Evolutionary conservation across 2,113 vertebrate species (phyloP).

Genomic region (Danionella cerebrum): DNA sequence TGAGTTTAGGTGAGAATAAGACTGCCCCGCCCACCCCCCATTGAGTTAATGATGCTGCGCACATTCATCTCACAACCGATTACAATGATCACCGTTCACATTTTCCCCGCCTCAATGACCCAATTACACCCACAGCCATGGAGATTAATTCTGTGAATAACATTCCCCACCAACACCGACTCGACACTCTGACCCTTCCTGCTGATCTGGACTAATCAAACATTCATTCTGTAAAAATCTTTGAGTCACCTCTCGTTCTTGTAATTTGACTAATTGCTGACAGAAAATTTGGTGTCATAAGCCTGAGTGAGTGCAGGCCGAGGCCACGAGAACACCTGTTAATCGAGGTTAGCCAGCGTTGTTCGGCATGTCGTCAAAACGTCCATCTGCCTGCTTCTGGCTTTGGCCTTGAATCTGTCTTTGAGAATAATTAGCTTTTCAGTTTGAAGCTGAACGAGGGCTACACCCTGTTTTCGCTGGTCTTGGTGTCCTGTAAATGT

Average conservation of each 20-base stretch:
- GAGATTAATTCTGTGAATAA: conserved; percentile 29
- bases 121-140: conserved; percentile 36
- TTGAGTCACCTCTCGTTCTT: conserved; percentile 34
- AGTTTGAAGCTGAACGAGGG: conserved; percentile 20
- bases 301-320: conserved; percentile 36
- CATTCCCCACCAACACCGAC: conserved; percentile 8
- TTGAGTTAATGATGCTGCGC: conserved; percentile 14
- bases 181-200: conserved; percentile 50
- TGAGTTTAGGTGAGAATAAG: conserved; percentile 2
- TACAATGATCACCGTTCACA: conserved; percentile 44
- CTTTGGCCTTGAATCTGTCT: conserved; percentile 25
- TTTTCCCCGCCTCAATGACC: conserved; percentile 34
- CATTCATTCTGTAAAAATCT: conserved; percentile 34
- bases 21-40: background rate
- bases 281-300: conserved; percentile 44
- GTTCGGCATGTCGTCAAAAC: conserved; percentile 29
- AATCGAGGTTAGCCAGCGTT: conserved; percentile 47
- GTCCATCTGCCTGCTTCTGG: conserved; percentile 36
- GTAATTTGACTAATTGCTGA: conserved; percentile 58
- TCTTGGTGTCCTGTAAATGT: background rate
- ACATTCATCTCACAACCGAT: conserved; percentile 33
- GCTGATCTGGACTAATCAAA: conserved; percentile 46
- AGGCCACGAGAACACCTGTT: conserved; percentile 43
- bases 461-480: background rate
- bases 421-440: conserved; percentile 31